phyloP scores from a whole-genome alignment of 2,888 invertebrate genomes.

The Meiosimyza decipiens region DNA sequence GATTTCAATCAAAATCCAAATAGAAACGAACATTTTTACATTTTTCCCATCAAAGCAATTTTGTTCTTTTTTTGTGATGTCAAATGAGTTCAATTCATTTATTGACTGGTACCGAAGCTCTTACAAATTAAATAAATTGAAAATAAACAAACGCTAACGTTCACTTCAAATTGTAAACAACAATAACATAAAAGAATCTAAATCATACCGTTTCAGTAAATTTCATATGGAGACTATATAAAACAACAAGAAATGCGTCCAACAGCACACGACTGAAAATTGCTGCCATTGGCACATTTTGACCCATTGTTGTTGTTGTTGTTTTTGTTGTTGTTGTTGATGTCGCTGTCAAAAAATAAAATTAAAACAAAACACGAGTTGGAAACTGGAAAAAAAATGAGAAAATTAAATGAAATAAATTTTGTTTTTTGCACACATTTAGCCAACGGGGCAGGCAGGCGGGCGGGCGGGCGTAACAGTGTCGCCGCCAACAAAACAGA shows the following conservation, averaged over 20 bases:
- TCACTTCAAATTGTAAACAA: not conserved
- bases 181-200: not conserved
- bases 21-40: too few relatives aligned
- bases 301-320: slow-evolving; percentile 2
- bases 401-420: slow-evolving; percentile 7
- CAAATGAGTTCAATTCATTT: too few relatives aligned
- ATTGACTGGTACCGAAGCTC: too few relatives aligned
- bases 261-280: not conserved
- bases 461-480: too few relatives aligned
- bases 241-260: slow-evolving; percentile 1
- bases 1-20: too few relatives aligned
- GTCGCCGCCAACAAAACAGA: too few relatives aligned
- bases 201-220: not conserved
- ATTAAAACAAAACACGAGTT: not conserved
- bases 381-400: not conserved
- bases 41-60: too few relatives aligned
- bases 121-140: too few relatives aligned
- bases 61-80: too few relatives aligned
- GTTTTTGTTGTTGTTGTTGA: not conserved
- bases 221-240: too few relatives aligned
- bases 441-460: not conserved
- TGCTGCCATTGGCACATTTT: slow-evolving; percentile 26
- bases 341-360: not conserved
- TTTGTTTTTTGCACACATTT: not conserved
- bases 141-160: slow-evolving; percentile 17